Base-by-base conservation (phyloP, 2,797 vertebrate genomes). In the Alauda arvensis region DNA sequence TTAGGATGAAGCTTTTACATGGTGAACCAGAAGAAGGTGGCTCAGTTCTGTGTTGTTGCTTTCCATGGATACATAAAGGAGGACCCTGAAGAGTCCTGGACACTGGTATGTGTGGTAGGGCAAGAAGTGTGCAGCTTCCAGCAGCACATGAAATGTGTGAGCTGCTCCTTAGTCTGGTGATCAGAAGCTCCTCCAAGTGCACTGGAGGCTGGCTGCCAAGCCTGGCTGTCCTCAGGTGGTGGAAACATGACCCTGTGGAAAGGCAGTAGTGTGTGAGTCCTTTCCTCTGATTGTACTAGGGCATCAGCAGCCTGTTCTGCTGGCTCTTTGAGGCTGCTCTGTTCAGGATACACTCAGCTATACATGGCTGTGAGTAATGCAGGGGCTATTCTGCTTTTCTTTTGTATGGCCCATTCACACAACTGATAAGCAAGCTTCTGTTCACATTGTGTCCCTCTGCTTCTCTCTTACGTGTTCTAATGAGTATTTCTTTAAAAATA, bases 71-170 rank as follows among this genome's bases (percentile, higher is more conserved):
- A 20, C 3, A 6, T 34, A 28, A 49, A 79, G 56, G 33, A 42
- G 12, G n/a, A 61, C 31, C 29, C 65, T 77, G 68, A 77, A 43
- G 37, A 76, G 15, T 11, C 26, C 21, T 59, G 43, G 45, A 4
- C 9, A 7, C 19, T 7, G n/a, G 5, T 31, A 42, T 62, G 33
- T 55, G 33, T 59, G 66, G 20, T 31, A 26, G 39, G 26, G 9
- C 19, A 34, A 76, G 74, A 56, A 72, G 48, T 21, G 9, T 12
- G 10, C 48, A 67, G 11, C 57, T 84, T 34, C 43, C 34, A 19
- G 48, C 6, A 46, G n/a, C 16, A 18, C 16, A 29, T 0, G 4
- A 53, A 46, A 63, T 10, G 18, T 0, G 0, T 24, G 33, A 88
- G 25, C 75, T 83, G 39, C 61, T 80, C 33, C 43, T 72, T 45